Evolutionary conservation across 2,113 vertebrate genomes (phyloP).

Genomic region (Pycnonotus jocosus): DNA sequence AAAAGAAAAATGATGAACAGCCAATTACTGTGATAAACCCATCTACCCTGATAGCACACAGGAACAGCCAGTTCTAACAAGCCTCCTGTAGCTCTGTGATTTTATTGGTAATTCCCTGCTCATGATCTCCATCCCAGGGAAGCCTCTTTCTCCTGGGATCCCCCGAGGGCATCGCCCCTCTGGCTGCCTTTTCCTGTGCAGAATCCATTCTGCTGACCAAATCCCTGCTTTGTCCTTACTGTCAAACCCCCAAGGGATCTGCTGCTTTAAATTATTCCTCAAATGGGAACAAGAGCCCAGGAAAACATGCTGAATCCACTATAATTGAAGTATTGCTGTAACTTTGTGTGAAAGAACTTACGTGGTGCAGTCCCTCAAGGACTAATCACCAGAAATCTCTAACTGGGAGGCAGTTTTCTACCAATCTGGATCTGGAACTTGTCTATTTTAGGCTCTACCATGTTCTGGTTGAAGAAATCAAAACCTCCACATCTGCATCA

Average conservation of each 20-base stretch:
- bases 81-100: neutral
- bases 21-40: neutral
- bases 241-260: neutral
- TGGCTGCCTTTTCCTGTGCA: neutral
- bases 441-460: neutral
- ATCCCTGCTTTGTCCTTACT: neutral
- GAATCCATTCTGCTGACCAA: neutral
- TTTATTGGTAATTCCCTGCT: neutral
- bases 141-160: neutral
- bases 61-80: neutral
- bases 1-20: neutral
- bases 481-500: neutral
- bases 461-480: neutral
- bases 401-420: neutral
- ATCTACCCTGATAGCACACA: neutral
- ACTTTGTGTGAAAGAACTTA: neutral
- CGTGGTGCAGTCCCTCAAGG: neutral
- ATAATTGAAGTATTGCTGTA: neutral
- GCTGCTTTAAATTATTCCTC: neutral
- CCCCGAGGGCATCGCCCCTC: rapidly evolving
- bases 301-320: neutral
- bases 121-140: neutral
- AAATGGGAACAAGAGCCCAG: neutral
- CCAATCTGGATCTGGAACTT: neutral
- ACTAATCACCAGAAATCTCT: neutral